Base-by-base conservation (phyloP, 2,797 vertebrate species). In the Hippocampus kuda region DNA sequence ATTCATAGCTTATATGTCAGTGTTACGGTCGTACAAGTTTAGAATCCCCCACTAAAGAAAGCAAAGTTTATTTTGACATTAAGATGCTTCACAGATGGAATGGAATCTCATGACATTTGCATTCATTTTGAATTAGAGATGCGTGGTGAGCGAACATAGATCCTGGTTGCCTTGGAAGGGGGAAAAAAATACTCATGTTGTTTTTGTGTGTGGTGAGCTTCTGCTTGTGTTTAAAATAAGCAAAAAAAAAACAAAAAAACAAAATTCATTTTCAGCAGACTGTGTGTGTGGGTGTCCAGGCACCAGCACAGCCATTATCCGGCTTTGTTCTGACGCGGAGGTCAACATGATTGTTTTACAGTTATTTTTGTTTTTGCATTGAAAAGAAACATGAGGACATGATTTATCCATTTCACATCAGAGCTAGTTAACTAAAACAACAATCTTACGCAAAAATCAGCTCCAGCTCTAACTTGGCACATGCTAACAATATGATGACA, bases 161-260 rank as follows among this genome's bases (percentile, higher is more conserved):
- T n/a, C 24, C 13, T 6, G 24, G 12, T 59, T 59, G 56, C 56
- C 26, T 27, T 59, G 34, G 34, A 38, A 38, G 34, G 34, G 30
- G 30, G 8, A 34, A 16, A 34, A 16, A 61, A 34, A 18, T 34
- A 30, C 27, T 34, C 30, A 34, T 38, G 59, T 60, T 60, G 27
- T 61, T 61, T 61, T 38, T 61, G 16, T 38, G 59, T 61, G 27
- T 38, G 56, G 56, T 59, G 27, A 59, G 56, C 56, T 59, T 59
- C 53, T 59, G 26, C 26, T 59, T 59, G 56, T 27, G 30, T 20
- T 61, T 61, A 38, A 61, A 61, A 34, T 34, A 34, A 34, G 26
- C 57, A 8, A 60, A 34, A 60, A 20, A 8, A 60, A 34, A 60
- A 20, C 34, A 34, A 60, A 20, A 8, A 60, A 34, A 60, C 9